Base-by-base conservation (phyloP, 2,113 vertebrate species). In the Proterorhinus semilunaris region DNA sequence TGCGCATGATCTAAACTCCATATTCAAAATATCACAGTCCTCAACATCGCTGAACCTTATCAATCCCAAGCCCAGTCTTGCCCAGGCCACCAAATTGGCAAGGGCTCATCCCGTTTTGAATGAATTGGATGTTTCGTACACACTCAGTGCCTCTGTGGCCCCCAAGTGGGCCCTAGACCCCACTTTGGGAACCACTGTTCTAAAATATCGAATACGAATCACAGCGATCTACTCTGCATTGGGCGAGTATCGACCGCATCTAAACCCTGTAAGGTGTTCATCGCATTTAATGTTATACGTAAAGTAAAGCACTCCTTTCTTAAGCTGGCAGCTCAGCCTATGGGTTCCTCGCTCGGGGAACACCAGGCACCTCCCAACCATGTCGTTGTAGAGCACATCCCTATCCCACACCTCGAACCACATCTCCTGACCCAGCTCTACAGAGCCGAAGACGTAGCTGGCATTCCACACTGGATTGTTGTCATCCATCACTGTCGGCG, bases 331-430 rank as follows among this genome's bases (percentile, higher is more conserved):
- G 74, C 91, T 91, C 3, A 89, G 65, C 1, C 87, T 88, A 55
- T 88, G 88, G 48, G 49, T 83, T 59, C 93, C 93, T 71, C 73
- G 61, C 82, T 92, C 89, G 1, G 91, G 92, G 13, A 83, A 83
- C 47, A 91, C 21, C 0, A 88, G 1, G 13, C 92, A 93, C 63
- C 10, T 82, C 8, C 92, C 92, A 0, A 83, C 80, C 1, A 85
- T 21, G 57, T 93, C 92, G 48, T 92, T 86, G 42, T 87, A 93
- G 13, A 87, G 4, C 16, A 93, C 86, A 4, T 93, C 93, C 53
- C 78, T 84, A 16, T 94, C 93, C 92, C 93, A 94, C 12, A 94
- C 91, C 79, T 94, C 92, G 44, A 94, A 81, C 61, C 81, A 84
- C 72, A 94, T 61, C 50, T 80, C 80, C n/a, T 90, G 87, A 46